Evolutionary conservation across 1,140 invertebrate genomes (phyloP).

Genomic region (Araneus ventricosus): DNA sequence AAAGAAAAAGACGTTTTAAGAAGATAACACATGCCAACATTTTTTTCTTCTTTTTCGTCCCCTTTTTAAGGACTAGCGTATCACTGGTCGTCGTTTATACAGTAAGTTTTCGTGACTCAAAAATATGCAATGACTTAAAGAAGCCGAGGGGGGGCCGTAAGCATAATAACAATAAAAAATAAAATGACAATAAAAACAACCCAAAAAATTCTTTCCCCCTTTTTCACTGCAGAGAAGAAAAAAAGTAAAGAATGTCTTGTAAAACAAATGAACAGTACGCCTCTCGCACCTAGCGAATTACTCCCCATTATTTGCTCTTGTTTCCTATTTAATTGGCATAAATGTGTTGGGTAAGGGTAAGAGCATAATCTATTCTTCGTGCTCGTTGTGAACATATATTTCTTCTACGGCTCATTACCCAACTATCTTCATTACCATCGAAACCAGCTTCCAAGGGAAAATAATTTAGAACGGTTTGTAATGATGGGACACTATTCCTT

Average conservation of each 20-base stretch:
- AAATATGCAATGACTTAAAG: constrained; percentile 66
- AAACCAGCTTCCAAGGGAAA: constrained; percentile 63
- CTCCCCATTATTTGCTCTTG: constrained; percentile 71
- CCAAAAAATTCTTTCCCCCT: neutral
- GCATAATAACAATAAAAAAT: constrained; percentile 55
- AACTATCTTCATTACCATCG: constrained; percentile 73
- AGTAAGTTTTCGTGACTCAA: constrained; percentile 50
- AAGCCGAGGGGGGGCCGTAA: constrained; percentile 42
- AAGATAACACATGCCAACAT: constrained; percentile 61
- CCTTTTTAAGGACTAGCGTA: constrained; percentile 28
- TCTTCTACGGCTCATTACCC: constrained; percentile 65
- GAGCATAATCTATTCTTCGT: constrained; percentile 69
- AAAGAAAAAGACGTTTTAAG: constrained; percentile 62
- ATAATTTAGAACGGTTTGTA: constrained; percentile 73
- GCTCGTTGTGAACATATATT: constrained; percentile 70
- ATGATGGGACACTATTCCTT: constrained; percentile 64
- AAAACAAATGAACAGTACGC: constrained; percentile 72
- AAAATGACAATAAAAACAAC: constrained; percentile 55
- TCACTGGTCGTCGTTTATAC: constrained; percentile 13
- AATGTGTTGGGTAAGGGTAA: constrained; percentile 69
- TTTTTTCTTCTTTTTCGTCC: constrained; percentile 12
- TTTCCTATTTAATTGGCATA: constrained; percentile 74
- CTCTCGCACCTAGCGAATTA: constrained; percentile 69
- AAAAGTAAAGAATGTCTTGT: constrained; percentile 56
- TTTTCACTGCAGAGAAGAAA: constrained; percentile 18